Conservation (phyloP, 2,113 vertebrate genomes). For the Aramus guarauna region DNA sequence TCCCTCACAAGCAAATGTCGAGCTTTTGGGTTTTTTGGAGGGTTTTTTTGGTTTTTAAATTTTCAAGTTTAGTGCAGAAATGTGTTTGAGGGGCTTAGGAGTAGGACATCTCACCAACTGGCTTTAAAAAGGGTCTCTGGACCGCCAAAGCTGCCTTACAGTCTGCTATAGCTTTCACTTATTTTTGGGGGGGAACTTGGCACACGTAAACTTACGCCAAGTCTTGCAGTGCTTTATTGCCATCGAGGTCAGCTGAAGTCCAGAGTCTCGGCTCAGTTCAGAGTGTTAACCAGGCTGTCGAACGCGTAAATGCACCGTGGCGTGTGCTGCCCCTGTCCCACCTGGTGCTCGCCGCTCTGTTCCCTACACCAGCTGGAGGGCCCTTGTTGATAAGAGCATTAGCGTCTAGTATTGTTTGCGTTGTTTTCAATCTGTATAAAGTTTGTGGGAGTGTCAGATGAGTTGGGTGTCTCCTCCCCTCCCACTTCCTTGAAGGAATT, state of each 20-base stretch:
- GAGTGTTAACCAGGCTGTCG: not conserved
- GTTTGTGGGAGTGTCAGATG: constrained; percentile 27
- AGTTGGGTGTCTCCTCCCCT: constrained; percentile 50
- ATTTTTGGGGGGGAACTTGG: not conserved
- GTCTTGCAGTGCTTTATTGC: not conserved
- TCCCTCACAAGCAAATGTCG: constrained; percentile 16
- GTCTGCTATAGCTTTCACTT: not conserved
- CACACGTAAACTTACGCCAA: not conserved
- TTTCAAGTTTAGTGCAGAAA: not conserved
- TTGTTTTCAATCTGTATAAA: constrained; percentile 26
- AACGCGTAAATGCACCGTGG: not conserved
- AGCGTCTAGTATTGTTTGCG: not conserved
- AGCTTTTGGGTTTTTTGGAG: not conserved
- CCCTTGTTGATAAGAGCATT: not conserved
- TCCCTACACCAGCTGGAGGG: constrained; percentile 11
- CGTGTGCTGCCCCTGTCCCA: constrained; percentile 29
- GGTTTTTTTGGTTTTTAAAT: not conserved
- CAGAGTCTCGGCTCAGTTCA: not conserved
- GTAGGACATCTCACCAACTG: not conserved
- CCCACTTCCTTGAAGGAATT: constrained; percentile 53
- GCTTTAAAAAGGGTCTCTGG: constrained; percentile 31
- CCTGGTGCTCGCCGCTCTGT: constrained; percentile 39
- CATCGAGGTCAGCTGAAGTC: constrained; percentile 22
- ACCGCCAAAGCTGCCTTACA: not conserved
- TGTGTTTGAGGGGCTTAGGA: not conserved